Conservation (phyloP, 2,797 vertebrate genomes). For the Simalia tracyae region DNA sequence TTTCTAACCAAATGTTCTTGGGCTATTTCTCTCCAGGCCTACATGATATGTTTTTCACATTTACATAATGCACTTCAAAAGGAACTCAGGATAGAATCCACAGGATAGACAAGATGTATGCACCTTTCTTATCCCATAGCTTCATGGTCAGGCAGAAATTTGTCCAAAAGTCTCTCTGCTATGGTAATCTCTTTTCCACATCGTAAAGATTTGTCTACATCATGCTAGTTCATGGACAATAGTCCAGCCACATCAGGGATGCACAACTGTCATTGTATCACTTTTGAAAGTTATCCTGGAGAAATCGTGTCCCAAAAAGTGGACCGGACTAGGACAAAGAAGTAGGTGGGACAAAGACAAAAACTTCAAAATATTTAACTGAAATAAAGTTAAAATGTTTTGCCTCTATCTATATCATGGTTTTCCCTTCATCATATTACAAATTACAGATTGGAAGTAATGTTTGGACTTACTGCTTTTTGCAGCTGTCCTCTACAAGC, state of each 20-base stretch:
- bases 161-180: neutral
- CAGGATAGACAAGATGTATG: neutral
- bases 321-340: neutral
- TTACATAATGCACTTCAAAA: neutral
- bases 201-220: neutral
- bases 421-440: neutral
- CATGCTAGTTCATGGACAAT: neutral
- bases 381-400: neutral
- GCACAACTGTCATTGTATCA: neutral
- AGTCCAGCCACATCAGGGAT: neutral
- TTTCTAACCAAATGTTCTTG: constrained; percentile 1
- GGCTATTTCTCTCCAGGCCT: neutral
- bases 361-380: neutral
- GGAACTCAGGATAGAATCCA: neutral
- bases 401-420: neutral
- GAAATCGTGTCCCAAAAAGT: neutral
- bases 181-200: neutral
- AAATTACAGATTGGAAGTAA: neutral
- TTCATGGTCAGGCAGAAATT: neutral
- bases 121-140: neutral
- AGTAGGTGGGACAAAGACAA: neutral
- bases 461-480: neutral
- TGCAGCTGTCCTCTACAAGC: neutral
- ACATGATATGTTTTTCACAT: neutral
- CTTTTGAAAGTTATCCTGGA: neutral